Evolutionary conservation across 1,140 invertebrate species (phyloP).

Genomic region (Theocolax elegans): DNA sequence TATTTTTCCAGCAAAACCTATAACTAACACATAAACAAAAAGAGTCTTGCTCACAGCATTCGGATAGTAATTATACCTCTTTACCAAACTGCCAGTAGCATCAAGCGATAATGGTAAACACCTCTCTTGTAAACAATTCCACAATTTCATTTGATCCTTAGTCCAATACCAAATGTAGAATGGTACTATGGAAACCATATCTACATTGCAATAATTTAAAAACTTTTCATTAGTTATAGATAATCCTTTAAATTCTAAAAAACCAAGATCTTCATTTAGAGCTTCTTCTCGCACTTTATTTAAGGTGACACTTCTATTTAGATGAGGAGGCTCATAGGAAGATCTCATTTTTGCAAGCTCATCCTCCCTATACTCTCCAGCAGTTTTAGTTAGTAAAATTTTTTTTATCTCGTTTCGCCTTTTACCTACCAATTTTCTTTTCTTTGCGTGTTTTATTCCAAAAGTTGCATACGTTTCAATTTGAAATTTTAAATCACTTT

Average conservation of each 20-base stretch:
- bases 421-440: background rate
- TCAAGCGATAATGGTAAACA: background rate
- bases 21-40: background rate
- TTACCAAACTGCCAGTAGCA: background rate
- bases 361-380: background rate
- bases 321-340: background rate
- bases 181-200: background rate
- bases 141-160: background rate
- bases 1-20: constrained; percentile 3
- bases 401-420: background rate
- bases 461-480: background rate
- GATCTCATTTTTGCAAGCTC: background rate
- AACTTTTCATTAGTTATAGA: background rate
- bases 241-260: background rate
- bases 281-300: background rate
- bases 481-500: background rate
- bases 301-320: background rate
- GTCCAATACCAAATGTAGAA: background rate
- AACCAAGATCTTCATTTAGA: background rate
- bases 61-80: background rate
- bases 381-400: background rate
- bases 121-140: background rate
- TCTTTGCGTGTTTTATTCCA: background rate
- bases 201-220: background rate
- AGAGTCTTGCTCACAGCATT: background rate